Conservation (phyloP, 2,888 invertebrate species). For the Adelphocoris suturalis region DNA sequence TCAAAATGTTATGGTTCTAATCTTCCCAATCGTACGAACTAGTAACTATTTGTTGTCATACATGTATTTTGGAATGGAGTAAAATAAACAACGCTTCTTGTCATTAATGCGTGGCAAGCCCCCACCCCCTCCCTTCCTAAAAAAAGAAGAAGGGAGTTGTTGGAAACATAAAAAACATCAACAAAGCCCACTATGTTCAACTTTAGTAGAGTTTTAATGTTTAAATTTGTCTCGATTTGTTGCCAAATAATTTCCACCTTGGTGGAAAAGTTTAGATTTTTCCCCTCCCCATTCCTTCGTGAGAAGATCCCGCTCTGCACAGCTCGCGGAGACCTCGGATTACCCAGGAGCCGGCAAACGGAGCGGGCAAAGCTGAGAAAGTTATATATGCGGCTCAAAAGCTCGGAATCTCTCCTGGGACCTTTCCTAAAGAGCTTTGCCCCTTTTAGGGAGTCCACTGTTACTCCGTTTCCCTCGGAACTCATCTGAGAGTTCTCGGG, state of each 20-base stretch:
- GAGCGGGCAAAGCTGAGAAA: background rate
- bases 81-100: no score
- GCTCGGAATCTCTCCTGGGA: background rate
- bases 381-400: slow-evolving; percentile 1
- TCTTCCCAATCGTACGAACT: no score
- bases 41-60: no score
- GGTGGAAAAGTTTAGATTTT: background rate
- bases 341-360: background rate
- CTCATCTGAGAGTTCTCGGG: background rate
- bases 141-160: no score
- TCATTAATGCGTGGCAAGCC: no score
- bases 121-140: no score
- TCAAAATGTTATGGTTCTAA: no score
- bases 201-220: background rate
- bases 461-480: background rate
- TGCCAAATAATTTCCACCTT: background rate
- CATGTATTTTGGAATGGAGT: no score
- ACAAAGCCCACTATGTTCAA: no score
- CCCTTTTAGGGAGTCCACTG: background rate
- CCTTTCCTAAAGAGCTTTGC: background rate
- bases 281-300: background rate
- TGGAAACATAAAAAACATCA: no score
- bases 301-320: background rate
- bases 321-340: background rate
- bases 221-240: background rate